Conservation (phyloP, 2,888 invertebrate genomes). For the Sipha maydis region DNA sequence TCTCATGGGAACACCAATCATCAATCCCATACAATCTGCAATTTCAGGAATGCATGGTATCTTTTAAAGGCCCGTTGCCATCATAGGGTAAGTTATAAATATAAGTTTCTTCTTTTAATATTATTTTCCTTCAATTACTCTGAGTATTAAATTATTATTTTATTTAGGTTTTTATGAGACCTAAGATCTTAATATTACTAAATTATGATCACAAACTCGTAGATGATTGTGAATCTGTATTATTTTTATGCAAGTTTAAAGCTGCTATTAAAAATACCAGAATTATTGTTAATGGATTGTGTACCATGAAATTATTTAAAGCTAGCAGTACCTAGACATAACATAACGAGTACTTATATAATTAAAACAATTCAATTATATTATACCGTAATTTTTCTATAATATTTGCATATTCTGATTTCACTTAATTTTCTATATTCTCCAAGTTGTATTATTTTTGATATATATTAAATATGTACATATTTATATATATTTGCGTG, state of each 20-base stretch:
- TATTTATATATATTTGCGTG: too few species aligned
- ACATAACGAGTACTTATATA: slow-evolving; percentile 27
- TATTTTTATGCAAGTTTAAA: slow-evolving; percentile 97
- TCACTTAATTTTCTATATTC: slow-evolving; percentile 29
- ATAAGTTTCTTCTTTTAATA: slow-evolving; percentile 13
- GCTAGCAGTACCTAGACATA: slow-evolving; percentile 29
- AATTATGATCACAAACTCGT: slow-evolving; percentile 99
- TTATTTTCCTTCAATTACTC: not conserved
- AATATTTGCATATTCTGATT: slow-evolving; percentile 1
- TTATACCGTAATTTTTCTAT: slow-evolving; percentile 34
- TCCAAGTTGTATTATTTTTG: too few species aligned
- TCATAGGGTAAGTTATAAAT: slow-evolving; percentile 86
- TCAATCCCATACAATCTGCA: slow-evolving; percentile 98
- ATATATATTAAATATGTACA: too few species aligned
- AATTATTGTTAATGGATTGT: slow-evolving; percentile 91
- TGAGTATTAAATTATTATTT: slow-evolving; percentile 46
- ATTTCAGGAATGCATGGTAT: slow-evolving; percentile 99
- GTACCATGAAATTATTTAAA: slow-evolving; percentile 67
- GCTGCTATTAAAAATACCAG: slow-evolving; percentile 98
- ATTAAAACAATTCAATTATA: slow-evolving; percentile 36
- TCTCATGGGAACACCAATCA: slow-evolving; percentile 96
- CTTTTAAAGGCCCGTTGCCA: slow-evolving; percentile 90
- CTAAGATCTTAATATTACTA: slow-evolving; percentile 99
- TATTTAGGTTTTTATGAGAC: slow-evolving; percentile 89
- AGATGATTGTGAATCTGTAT: slow-evolving; percentile 98